Base-by-base conservation (phyloP, 2,113 vertebrate genomes). In the Oreochromis tanganicae region DNA sequence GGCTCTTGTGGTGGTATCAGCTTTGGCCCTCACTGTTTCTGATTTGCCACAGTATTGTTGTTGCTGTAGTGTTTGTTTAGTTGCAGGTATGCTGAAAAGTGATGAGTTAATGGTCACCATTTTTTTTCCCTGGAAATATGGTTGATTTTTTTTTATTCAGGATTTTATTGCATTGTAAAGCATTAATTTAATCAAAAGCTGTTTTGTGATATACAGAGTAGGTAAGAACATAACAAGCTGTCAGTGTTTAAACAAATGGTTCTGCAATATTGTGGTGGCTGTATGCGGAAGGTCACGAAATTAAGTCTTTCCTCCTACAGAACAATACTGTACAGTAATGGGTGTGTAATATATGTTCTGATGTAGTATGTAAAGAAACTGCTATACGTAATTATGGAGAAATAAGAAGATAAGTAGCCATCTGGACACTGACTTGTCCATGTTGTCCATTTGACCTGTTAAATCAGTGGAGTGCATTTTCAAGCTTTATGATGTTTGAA, bases 11-110 rank as follows among this genome's bases (percentile, higher is more conserved):
- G 59, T 61, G 29, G 12, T 9, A 38, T 86, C 85, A 55, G 41
- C 27, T 61, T 73, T 80, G 82, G 17, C 36, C 29, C 61, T 78
- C 7, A n/a, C 38, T 54, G 68, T 83, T 43, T 43, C 54, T 57
- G 36, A 90, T 92, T 90, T 36, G 41, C 48, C 80, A 89, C 59
- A 75, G 63, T 56, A 61, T 68, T 80, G 61, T 55, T 59, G 59
- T 59, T 85, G 43, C 71, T 71, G 24, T 48, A 34, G 14, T 79
- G 61, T 81, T 79, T 68, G 71, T 85, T 80, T 83, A 56, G 38
- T 36, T 68, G 14, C 21, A 11, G 6, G 12, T 9, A 41, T 16
- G 36, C n/a, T 43, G 13, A 71, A 71, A 41, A 43, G 38, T 43
- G 38, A 43, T 27, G 38, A 17, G 14, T 48, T 73, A 7, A 46